Conservation (phyloP, 35 echinoderm and acorn worm genomes). For the Holothuria glaberrima region DNA sequence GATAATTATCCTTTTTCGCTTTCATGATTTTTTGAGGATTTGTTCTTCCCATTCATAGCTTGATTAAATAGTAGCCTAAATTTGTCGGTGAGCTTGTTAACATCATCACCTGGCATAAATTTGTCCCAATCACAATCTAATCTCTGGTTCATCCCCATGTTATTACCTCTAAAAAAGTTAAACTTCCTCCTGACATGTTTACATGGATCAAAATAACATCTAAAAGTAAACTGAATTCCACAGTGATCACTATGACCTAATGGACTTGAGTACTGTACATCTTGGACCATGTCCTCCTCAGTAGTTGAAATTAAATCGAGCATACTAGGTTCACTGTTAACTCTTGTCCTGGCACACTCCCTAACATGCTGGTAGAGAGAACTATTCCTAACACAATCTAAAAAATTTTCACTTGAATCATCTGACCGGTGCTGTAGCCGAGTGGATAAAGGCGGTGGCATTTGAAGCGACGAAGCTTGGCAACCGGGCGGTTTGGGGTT, state of each 20-base stretch:
- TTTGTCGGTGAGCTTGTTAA: neutral
- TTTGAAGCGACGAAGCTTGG: no score
- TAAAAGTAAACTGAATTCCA: conserved; percentile 28
- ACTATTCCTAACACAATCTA: conserved; percentile 7
- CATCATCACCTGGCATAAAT: conserved; percentile 20
- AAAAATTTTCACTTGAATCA: neutral
- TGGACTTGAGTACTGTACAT: conserved; percentile 8
- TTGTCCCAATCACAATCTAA: conserved; percentile 43
- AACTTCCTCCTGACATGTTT: neutral
- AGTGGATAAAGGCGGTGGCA: no score
- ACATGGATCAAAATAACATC: conserved; percentile 38
- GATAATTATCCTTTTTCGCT: no score
- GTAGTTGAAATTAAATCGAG: neutral
- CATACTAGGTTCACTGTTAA: conserved; percentile 13
- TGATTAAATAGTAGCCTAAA: conserved; percentile 18
- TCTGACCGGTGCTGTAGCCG: no score
- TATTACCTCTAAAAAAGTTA: conserved; percentile 42
- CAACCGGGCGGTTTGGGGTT: no score
- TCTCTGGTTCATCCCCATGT: conserved; percentile 20
- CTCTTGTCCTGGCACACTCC: conserved; percentile 5
- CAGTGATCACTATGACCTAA: conserved; percentile 30
- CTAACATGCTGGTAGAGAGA: conserved; percentile 2
- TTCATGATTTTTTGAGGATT: no score
- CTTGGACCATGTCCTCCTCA: conserved; percentile 24
- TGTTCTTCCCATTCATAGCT: neutral